A percentile compares a stretch with the other conserved stretches of the same genome.
Conservation (phyloP, 1,140 invertebrate genomes). For the Halictus rubicundus region DNA sequence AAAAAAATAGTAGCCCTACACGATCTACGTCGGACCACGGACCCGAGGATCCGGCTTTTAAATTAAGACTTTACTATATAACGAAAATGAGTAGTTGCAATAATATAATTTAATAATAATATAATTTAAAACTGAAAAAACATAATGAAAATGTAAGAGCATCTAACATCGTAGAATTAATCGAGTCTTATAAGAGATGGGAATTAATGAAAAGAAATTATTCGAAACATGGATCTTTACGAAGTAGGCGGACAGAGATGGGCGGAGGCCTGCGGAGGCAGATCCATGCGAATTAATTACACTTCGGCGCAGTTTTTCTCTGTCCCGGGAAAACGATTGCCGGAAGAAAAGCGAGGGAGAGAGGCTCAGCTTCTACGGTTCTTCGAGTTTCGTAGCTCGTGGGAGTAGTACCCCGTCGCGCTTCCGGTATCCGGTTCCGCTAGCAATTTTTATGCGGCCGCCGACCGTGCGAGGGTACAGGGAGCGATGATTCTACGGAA, state of each 20-base stretch:
- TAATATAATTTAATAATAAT: too few species aligned
- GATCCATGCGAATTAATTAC: constrained; percentile 25
- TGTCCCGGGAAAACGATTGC: neutral
- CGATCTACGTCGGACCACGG: too few species aligned
- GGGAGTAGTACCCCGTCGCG: constrained; percentile 46
- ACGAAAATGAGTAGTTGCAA: too few species aligned
- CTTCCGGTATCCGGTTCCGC: constrained; percentile 74
- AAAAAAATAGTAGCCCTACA: too few species aligned
- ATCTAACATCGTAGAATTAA: neutral
- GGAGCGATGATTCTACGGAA: constrained; percentile 72
- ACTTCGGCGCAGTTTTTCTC: constrained; percentile 27
- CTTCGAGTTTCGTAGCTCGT: constrained; percentile 12
- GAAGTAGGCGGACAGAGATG: neutral
- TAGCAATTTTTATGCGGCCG: constrained; percentile 70
- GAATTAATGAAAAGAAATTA: constrained; percentile 19
- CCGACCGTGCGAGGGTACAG: constrained; percentile 24
- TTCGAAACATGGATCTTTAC: neutral
- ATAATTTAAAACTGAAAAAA: too few species aligned
- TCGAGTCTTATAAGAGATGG: too few species aligned
- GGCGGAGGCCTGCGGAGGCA: neutral
- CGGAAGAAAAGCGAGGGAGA: neutral
- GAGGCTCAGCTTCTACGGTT: constrained; percentile 1
- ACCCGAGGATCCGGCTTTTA: too few species aligned
- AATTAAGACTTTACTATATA: too few species aligned
- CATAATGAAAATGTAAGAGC: too few species aligned